A percentile compares a stretch with the other conserved stretches of the same genome.
These are phyloP conservation scores for Spondyliosoma cantharus DNA, from an alignment of 2,797 vertebrate species.

Conservation along the genomic window DNA sequence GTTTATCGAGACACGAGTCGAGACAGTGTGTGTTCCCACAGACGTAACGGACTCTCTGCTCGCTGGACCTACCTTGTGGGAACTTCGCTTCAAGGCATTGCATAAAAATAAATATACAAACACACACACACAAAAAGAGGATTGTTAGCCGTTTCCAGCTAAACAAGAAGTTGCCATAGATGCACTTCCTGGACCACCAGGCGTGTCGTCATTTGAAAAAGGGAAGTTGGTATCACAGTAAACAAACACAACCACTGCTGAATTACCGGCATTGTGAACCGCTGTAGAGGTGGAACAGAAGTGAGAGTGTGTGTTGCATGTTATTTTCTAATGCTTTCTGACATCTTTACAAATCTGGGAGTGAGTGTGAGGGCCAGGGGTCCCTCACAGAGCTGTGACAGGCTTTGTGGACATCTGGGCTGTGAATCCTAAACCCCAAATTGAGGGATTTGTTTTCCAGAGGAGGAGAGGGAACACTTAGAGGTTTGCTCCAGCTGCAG, in stretches of 20 bases:
- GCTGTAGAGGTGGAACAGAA: conserved; percentile 1
- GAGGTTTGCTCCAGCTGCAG: conserved; percentile 58
- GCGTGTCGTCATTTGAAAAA: conserved; percentile 36
- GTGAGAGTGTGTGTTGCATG: background rate
- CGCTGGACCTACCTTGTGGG: conserved; percentile 86
- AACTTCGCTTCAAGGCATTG: conserved; percentile 87
- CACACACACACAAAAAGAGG: conserved; percentile 69
- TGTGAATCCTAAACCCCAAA: conserved; percentile 66
- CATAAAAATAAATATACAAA: conserved; percentile 79
- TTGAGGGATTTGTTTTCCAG: conserved; percentile 63
- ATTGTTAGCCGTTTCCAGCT: conserved; percentile 78
- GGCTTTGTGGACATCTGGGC: conserved; percentile 49
- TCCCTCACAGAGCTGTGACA: conserved; percentile 28
- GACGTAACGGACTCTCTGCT: conserved; percentile 69
- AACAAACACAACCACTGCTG: conserved; percentile 35
- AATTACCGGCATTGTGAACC: conserved; percentile 21
- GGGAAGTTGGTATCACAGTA: conserved; percentile 45
- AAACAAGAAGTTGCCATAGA: conserved; percentile 71
- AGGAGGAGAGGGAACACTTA: conserved; percentile 56
- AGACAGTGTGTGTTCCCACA: conserved; percentile 78
- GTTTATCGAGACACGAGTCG: conserved; percentile 60
- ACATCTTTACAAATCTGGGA: background rate
- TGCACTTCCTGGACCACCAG: conserved; percentile 63
- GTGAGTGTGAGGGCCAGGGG: conserved; percentile 17
- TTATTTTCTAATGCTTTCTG: conserved; percentile 2